phyloP scores from a whole-genome alignment of 2,113 vertebrate genomes.

The Peromyscus polionotus region DNA sequence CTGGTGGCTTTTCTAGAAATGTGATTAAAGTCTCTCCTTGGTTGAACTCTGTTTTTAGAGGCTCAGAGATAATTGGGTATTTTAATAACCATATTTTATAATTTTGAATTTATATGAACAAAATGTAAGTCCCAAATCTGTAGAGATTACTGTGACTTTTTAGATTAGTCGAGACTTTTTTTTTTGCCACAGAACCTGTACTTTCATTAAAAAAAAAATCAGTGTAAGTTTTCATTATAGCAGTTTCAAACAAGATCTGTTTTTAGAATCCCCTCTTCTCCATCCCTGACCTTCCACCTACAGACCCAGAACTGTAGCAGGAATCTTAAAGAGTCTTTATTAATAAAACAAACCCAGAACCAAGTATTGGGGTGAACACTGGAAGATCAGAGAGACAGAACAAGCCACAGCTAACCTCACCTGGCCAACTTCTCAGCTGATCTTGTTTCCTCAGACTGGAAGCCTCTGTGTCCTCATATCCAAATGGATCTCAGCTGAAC shows the following conservation, averaged over 20 bases:
- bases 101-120: constrained; percentile 46
- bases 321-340: too few species aligned
- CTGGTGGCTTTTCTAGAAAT: too few species aligned
- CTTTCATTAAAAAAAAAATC: background rate
- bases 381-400: too few species aligned
- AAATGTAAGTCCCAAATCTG: background rate
- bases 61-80: background rate
- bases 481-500: too few species aligned
- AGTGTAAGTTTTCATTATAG: background rate
- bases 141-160: background rate
- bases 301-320: too few species aligned
- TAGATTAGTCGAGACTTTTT: background rate
- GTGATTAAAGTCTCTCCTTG: background rate
- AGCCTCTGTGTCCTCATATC: too few species aligned
- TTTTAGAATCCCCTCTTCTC: background rate
- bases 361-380: too few species aligned
- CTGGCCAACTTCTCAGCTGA: too few species aligned
- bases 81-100: constrained; percentile 22
- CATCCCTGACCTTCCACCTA: background rate
- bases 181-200: background rate
- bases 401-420: too few species aligned
- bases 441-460: too few species aligned
- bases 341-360: too few species aligned
- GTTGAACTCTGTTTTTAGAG: background rate
- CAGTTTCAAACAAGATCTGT: background rate